Evolutionary conservation across 35 echinoderm and acorn worm species (phyloP), one percentile per base, ranked within the genome.

Genomic region (Strongylocentrotus purpuratus): DNA sequence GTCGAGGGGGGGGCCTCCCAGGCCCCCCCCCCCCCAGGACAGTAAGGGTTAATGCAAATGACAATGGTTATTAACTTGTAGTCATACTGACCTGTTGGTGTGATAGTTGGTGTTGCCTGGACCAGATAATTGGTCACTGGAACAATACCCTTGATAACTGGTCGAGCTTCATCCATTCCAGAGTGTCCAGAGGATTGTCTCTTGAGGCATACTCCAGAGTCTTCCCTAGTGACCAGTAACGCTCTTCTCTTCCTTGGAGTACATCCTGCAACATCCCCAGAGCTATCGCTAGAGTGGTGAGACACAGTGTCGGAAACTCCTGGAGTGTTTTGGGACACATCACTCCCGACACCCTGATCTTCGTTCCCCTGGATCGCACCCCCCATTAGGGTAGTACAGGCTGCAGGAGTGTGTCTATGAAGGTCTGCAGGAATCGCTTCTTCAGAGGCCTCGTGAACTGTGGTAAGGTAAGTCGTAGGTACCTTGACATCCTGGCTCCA

Each of bases 321-420:
- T 46, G 20, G 33, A 28, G 31, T 85, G 59, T 22, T 22, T 32
- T 94, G 87, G 17, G 90, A 48, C 6, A 28, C 45, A 18, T 94
- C 90, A 90, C 91, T 93, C 17, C 91, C 91, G 31, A 93, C 91
- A 31, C 91, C 91, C 31, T 48, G 48, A 58, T 93, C 91, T 58
- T 93, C 91, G 20, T 31, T 93, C 46, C 91, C 91, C 9, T 46
- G 32, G 17, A 13, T 31, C 3, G n/a, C 91, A 89, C 32, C 33
- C 9, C 87, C 25, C 11, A 17, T 9, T 6, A 20, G 87, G 87
- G 45, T 33, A n/a, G 14, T 31, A 14, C 33, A 89, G 33, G 14
- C 9, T 14, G 32, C 87, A 33, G 20, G 33, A n/a, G 33, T 31
- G 9, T 5, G 13, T 46, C 20, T 33, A 11, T 9, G 5, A 5